Evolutionary conservation across 2,888 invertebrate genomes (phyloP).

Genomic region (Leptothorax acervorum): DNA sequence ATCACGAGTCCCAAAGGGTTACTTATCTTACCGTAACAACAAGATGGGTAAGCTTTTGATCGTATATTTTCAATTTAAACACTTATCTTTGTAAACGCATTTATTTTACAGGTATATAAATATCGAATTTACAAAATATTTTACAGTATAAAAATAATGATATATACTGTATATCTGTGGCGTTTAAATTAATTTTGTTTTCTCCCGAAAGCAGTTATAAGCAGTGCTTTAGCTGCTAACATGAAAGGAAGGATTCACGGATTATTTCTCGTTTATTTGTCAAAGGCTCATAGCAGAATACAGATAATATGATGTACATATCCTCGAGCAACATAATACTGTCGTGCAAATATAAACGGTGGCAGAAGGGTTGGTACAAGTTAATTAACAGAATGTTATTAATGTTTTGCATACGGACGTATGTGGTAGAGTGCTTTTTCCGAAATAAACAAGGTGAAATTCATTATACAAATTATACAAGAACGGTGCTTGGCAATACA

Average conservation of each 20-base stretch:
- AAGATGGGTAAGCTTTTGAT: neutral
- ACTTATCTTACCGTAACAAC: neutral
- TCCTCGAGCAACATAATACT: conserved; percentile 16
- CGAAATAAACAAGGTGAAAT: conserved; percentile 1
- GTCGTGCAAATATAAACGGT: conserved; percentile 27
- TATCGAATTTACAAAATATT: neutral
- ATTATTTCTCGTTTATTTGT: conserved; percentile 29
- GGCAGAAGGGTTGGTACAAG: conserved; percentile 52
- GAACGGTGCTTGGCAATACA: neutral
- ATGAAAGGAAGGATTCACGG: neutral
- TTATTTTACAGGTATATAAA: neutral
- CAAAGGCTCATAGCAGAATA: neutral
- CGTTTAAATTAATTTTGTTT: conserved; percentile 1
- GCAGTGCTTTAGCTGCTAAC: conserved; percentile 8
- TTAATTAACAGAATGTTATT: conserved; percentile 60
- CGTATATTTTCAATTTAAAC: neutral
- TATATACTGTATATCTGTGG: neutral
- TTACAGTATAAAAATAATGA: neutral
- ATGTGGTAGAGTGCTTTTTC: conserved; percentile 3
- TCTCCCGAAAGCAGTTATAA: neutral
- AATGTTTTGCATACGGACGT: conserved; percentile 60
- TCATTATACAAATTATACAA: neutral
- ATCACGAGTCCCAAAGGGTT: neutral
- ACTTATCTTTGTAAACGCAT: neutral
- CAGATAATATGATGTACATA: conserved; percentile 7